Evolutionary conservation across 2,797 vertebrate genomes (phyloP).

Genomic region (Macrochelys suwanniensis): DNA sequence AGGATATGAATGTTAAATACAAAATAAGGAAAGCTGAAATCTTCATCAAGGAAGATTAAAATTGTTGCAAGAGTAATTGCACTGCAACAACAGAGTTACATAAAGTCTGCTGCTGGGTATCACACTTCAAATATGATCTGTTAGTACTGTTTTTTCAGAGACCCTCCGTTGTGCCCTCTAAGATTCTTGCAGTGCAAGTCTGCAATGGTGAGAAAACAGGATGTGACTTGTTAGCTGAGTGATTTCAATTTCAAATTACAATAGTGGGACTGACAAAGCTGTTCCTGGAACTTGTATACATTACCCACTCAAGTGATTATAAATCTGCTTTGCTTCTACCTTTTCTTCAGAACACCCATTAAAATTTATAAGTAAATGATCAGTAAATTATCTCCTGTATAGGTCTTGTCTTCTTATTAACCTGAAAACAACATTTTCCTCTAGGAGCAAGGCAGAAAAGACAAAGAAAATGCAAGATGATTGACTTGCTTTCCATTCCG

Average conservation of each 20-base stretch:
- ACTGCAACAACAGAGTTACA: not conserved
- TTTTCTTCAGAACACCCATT: constrained; percentile 36
- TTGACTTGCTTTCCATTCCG: constrained; percentile 53
- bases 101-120: not conserved
- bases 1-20: not conserved
- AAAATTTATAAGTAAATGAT: constrained; percentile 73
- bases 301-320: constrained; percentile 52
- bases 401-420: constrained; percentile 64
- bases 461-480: constrained; percentile 38
- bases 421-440: not conserved
- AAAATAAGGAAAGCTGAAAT: not conserved
- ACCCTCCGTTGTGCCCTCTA: constrained; percentile 26
- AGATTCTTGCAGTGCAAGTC: constrained; percentile 46
- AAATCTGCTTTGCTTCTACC: constrained; percentile 46
- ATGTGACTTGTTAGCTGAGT: constrained; percentile 44
- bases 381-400: constrained; percentile 68
- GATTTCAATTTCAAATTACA: constrained; percentile 73
- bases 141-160: constrained; percentile 11
- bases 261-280: constrained; percentile 46
- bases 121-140: constrained; percentile 1
- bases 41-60: not conserved
- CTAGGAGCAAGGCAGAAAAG: constrained; percentile 51
- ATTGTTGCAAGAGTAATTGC: not conserved
- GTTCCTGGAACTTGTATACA: constrained; percentile 48
- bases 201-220: constrained; percentile 49